A percentile compares a stretch with the other conserved stretches of the same genome.
These are phyloP conservation scores for Theretra japonica DNA, from an alignment of 2,888 invertebrate genomes.

Conservation along the genomic window DNA sequence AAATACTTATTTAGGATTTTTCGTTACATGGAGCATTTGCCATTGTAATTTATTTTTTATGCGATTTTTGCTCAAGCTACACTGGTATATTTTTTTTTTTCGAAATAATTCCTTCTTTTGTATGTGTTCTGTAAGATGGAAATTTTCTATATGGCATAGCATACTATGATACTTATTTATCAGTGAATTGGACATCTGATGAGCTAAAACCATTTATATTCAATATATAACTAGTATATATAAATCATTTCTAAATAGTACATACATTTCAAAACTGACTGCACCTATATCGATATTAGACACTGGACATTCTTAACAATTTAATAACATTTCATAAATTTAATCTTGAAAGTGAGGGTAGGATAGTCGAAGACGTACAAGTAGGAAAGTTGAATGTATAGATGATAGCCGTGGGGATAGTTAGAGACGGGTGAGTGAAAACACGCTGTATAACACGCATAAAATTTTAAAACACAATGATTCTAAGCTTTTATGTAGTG, in stretches of 20 bases:
- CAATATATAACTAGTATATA: too few relatives aligned
- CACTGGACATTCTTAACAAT: slow-evolving; percentile 25
- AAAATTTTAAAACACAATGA: slow-evolving; percentile 12
- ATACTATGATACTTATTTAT: too few relatives aligned
- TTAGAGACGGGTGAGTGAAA: slow-evolving; percentile 7
- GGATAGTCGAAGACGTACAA: slow-evolving; percentile 12
- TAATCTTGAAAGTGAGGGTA: not conserved
- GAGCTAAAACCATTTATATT: too few relatives aligned
- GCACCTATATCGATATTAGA: slow-evolving; percentile 10
- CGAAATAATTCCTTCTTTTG: too few relatives aligned
- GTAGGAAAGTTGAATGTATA: not conserved
- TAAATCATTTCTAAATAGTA: too few relatives aligned
- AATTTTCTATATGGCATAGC: too few relatives aligned
- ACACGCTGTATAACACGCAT: slow-evolving; percentile 11
- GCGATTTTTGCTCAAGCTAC: not conserved
- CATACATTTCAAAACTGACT: slow-evolving; percentile 5
- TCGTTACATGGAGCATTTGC: not conserved
- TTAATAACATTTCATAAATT: slow-evolving; percentile 28
- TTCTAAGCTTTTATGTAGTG: not conserved
- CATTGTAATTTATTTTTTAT: not conserved
- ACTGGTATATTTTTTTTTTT: too few relatives aligned
- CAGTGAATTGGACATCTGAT: too few relatives aligned
- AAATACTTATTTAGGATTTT: slow-evolving; percentile 16
- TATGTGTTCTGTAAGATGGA: too few relatives aligned
- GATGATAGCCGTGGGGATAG: slow-evolving; percentile 19